A percentile compares a stretch with the other conserved stretches of the same genome.
Evolutionary conservation across 2,888 invertebrate genomes (phyloP).

Genomic region (Papilio elwesi): DNA sequence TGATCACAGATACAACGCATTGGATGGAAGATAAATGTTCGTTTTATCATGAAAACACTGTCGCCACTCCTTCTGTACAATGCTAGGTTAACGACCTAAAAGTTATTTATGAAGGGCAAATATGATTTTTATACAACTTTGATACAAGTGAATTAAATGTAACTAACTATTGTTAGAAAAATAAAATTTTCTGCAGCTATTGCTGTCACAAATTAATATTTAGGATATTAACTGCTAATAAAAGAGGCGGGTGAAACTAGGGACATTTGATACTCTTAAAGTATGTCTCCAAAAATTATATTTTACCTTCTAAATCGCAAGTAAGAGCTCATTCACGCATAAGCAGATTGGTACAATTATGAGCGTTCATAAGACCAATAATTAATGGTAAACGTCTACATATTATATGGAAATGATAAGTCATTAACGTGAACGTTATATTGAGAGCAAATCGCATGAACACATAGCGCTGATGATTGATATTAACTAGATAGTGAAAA

Average conservation of each 20-base stretch:
- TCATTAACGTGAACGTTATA: neutral
- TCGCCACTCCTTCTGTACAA: constrained; percentile 16
- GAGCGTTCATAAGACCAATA: neutral
- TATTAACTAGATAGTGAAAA: neutral
- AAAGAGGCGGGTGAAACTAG: too few species aligned
- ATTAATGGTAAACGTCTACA: neutral
- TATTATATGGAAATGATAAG: neutral
- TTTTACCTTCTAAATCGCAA: too few species aligned
- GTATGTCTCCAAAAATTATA: too few species aligned
- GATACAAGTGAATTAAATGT: too few species aligned
- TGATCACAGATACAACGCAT: constrained; percentile 20
- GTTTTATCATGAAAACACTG: constrained; percentile 2
- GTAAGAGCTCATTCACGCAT: too few species aligned
- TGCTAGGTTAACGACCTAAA: constrained; percentile 11
- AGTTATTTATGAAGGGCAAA: constrained; percentile 8
- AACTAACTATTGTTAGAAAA: too few species aligned
- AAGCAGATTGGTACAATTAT: too few species aligned
- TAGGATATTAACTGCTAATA: too few species aligned
- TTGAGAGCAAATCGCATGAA: neutral
- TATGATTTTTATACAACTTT: neutral
- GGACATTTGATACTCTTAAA: too few species aligned
- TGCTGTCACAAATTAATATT: too few species aligned
- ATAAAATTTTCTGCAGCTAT: too few species aligned
- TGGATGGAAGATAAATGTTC: constrained; percentile 27
- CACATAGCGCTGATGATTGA: neutral